Conservation (phyloP, 2,797 vertebrate species). For the Gallirallus australis region DNA sequence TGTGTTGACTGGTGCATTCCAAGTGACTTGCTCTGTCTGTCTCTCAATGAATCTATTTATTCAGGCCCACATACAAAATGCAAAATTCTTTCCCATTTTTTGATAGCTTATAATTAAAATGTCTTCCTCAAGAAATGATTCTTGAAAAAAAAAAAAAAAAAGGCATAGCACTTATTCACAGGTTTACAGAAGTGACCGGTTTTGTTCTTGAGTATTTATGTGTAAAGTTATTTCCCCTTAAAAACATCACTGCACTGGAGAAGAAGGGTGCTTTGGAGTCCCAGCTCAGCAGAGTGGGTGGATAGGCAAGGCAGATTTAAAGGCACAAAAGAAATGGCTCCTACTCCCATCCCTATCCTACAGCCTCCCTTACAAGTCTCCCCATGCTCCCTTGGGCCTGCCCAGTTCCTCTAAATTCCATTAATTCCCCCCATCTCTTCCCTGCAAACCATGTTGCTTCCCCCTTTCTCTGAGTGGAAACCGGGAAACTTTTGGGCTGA, state of each 20-base stretch:
- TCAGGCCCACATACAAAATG: not conserved
- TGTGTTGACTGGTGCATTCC: not conserved
- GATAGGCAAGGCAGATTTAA: not conserved
- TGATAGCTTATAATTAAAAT: not conserved
- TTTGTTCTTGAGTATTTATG: not conserved
- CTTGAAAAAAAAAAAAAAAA: not conserved
- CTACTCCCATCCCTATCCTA: not conserved
- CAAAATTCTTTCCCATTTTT: conserved; percentile 10
- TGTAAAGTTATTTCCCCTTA: not conserved
- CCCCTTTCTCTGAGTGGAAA: not conserved
- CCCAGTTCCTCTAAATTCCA: not conserved
- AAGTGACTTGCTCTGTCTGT: not conserved
- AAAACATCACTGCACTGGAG: not conserved
- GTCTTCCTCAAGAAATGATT: not conserved
- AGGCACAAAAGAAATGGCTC: not conserved
- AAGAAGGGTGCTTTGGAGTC: not conserved
- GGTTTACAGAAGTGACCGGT: not conserved
- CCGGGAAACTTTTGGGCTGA: not conserved
- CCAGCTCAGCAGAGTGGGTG: not conserved
- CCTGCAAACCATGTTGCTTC: not conserved
- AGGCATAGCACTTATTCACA: not conserved
- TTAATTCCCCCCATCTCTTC: not conserved
- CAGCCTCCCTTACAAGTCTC: not conserved
- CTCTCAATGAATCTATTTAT: conserved; percentile 27
- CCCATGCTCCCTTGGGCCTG: not conserved